Evolutionary conservation across 1,140 invertebrate species (phyloP).

Genomic region (Drosophila setifemur): DNA sequence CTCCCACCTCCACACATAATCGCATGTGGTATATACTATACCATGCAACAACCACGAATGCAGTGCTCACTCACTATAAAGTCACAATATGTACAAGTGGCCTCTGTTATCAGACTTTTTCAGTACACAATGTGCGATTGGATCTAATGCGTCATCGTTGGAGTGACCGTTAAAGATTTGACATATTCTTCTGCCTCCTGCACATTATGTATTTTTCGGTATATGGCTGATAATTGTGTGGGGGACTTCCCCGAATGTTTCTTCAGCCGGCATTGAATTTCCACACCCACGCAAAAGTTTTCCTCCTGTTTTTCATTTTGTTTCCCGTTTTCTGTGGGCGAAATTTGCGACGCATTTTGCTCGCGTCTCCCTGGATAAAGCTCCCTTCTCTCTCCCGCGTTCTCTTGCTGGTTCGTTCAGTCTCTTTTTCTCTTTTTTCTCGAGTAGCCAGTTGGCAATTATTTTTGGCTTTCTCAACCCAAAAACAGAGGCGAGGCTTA

Average conservation of each 20-base stretch:
- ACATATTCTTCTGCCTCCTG: too few species aligned
- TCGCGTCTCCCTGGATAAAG: constrained; percentile 29
- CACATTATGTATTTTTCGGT: constrained; percentile 5
- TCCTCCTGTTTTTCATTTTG: constrained; percentile 28
- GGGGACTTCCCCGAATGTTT: constrained; percentile 39
- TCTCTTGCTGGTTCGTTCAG: neutral
- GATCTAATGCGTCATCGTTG: constrained; percentile 36
- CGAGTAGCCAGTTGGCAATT: constrained; percentile 48
- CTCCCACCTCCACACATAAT: neutral
- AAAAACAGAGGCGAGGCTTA: neutral
- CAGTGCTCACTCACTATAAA: constrained; percentile 5
- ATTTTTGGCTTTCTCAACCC: constrained; percentile 51
- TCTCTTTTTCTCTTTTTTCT: neutral
- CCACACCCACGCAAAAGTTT: constrained; percentile 26
- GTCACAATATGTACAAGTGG: neutral
- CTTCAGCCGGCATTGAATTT: constrained; percentile 39
- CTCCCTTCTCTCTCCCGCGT: constrained; percentile 19
- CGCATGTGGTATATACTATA: neutral
- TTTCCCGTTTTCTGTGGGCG: constrained; percentile 43
- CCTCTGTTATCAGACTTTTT: constrained; percentile 23
- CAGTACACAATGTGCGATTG: constrained; percentile 28
- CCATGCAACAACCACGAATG: neutral
- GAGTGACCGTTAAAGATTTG: constrained; percentile 4
- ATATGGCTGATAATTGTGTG: neutral
- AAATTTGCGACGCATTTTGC: constrained; percentile 75